Conservation (phyloP, 2,888 invertebrate species). For the Erebia ligea region DNA sequence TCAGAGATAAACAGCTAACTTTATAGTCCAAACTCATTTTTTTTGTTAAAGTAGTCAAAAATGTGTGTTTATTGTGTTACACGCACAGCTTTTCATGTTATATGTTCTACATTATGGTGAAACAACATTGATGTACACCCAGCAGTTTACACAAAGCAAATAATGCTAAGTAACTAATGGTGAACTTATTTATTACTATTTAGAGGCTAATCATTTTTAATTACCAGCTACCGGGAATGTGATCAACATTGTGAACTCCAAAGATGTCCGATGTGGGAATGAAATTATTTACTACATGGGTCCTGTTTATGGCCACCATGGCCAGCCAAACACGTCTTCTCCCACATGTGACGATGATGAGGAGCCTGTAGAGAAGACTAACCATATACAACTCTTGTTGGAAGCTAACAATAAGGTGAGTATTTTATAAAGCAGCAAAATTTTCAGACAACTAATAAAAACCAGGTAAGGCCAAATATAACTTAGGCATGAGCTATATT, state of each 20-base stretch:
- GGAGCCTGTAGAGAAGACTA: slow-evolving; percentile 61
- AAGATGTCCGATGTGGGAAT: slow-evolving; percentile 71
- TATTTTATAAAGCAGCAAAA: not conserved
- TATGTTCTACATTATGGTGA: too few relatives aligned
- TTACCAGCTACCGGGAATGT: slow-evolving; percentile 74
- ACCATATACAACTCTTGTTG: slow-evolving; percentile 62
- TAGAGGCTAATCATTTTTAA: not conserved
- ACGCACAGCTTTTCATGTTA: too few relatives aligned
- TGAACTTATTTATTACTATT: too few relatives aligned
- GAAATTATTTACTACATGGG: slow-evolving; percentile 69
- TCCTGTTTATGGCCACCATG: slow-evolving; percentile 46
- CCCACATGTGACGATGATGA: slow-evolving; percentile 47
- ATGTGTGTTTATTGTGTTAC: too few relatives aligned
- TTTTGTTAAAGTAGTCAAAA: too few relatives aligned
- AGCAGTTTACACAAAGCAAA: too few relatives aligned
- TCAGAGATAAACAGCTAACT: not conserved
- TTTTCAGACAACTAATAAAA: not conserved
- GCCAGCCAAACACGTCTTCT: slow-evolving; percentile 34
- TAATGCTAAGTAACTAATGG: too few relatives aligned
- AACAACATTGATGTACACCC: too few relatives aligned
- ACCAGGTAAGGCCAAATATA: too few relatives aligned
- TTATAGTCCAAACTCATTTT: not conserved
- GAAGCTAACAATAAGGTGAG: slow-evolving; percentile 62
- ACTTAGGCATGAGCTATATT: too few relatives aligned
- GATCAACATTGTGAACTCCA: slow-evolving; percentile 75